Evolutionary conservation across 2,797 vertebrate species (phyloP).

Genomic region (Pterois miles): DNA sequence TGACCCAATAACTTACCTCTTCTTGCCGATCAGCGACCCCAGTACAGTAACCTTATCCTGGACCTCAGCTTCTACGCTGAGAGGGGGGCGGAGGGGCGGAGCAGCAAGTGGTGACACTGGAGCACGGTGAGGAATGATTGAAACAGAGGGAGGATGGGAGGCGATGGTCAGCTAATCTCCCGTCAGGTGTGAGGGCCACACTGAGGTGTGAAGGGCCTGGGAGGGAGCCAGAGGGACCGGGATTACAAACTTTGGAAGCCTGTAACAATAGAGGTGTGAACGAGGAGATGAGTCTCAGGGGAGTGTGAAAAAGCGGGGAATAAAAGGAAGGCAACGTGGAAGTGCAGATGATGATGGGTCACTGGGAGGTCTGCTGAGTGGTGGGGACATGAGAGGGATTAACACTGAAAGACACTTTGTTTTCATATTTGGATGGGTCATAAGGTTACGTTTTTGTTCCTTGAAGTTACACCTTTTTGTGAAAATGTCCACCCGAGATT

Average conservation of each 20-base stretch:
- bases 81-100: background rate
- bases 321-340: slow-evolving; percentile 58
- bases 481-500: background rate
- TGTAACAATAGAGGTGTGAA: slow-evolving; percentile 72
- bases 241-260: slow-evolving; percentile 59
- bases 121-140: slow-evolving; percentile 36
- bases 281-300: slow-evolving; percentile 40
- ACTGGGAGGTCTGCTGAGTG: slow-evolving; percentile 49
- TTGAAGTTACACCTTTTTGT: slow-evolving; percentile 13
- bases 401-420: slow-evolving; percentile 27
- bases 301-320: slow-evolving; percentile 63
- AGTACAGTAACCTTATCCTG: slow-evolving; percentile 44
- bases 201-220: slow-evolving; percentile 71
- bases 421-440: slow-evolving; percentile 30
- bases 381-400: slow-evolving; percentile 46
- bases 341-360: slow-evolving; percentile 46
- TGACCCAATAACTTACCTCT: slow-evolving; percentile 48
- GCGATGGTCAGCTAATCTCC: slow-evolving; percentile 45
- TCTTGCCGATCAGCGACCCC: slow-evolving; percentile 33
- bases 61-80: slow-evolving; percentile 22
- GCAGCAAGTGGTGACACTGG: slow-evolving; percentile 5
- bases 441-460: slow-evolving; percentile 23
- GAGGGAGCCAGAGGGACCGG: slow-evolving; percentile 33
- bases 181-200: slow-evolving; percentile 55
- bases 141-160: slow-evolving; percentile 7